phyloP scores from a whole-genome alignment of 1,140 invertebrate genomes.

The Heterodera schachtii region DNA sequence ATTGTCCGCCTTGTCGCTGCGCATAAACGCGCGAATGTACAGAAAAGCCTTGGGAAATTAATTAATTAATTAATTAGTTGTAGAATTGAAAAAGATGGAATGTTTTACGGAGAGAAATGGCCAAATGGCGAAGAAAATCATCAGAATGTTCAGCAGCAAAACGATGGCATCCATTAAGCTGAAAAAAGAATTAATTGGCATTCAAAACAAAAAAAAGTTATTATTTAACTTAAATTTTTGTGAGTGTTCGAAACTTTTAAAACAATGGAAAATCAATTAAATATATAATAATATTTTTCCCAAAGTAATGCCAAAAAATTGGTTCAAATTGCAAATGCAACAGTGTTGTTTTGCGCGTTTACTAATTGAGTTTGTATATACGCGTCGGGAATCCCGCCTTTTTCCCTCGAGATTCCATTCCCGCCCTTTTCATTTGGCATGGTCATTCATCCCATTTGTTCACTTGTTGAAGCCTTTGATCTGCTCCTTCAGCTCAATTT shows the following conservation, averaged over 20 bases:
- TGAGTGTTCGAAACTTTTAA: too few species aligned
- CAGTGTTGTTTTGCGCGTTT: too few species aligned
- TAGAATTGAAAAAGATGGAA: constrained; percentile 4
- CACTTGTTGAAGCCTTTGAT: neutral
- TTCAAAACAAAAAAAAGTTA: neutral
- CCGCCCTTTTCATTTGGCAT: too few species aligned
- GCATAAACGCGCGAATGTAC: constrained; percentile 40
- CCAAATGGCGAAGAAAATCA: neutral
- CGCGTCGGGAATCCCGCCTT: too few species aligned
- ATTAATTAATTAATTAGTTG: neutral
- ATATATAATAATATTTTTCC: too few species aligned
- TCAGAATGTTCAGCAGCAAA: neutral
- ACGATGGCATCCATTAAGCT: neutral
- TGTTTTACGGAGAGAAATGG: neutral
- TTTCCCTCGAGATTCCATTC: too few species aligned
- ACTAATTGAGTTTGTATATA: too few species aligned
- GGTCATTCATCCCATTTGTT: too few species aligned
- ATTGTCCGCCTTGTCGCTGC: constrained; percentile 35
- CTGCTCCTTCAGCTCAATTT: neutral
- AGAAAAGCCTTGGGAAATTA: constrained; percentile 35
- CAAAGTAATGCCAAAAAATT: too few species aligned
- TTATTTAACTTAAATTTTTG: neutral
- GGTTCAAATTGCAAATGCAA: too few species aligned
- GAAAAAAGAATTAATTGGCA: neutral
- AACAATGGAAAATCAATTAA: too few species aligned